These are phyloP conservation scores for Orientallactaga sibirica DNA, from an alignment of 2,797 vertebrate species.

Conservation along the genomic window DNA sequence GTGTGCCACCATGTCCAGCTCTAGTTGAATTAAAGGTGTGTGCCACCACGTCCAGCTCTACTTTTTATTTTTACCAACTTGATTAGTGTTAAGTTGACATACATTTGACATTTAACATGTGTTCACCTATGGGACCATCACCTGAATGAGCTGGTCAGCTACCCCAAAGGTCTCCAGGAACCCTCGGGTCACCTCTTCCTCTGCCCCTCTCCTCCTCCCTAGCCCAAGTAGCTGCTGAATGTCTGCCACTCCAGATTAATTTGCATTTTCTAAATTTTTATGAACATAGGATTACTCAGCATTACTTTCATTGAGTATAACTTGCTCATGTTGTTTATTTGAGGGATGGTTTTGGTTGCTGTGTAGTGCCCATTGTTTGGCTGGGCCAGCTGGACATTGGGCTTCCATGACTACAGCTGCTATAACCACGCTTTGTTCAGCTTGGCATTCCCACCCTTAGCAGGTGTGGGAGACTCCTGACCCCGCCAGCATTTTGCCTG, in stretches of 20 bases:
- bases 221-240: not conserved
- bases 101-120: not conserved
- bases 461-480: not conserved
- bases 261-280: not conserved
- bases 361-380: too few species aligned
- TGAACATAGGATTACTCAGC: not conserved
- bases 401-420: not conserved
- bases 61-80: not conserved
- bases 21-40: too few species aligned
- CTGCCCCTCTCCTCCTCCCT: too few species aligned
- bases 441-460: not conserved
- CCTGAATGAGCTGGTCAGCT: not conserved
- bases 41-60: too few species aligned
- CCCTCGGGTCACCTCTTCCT: not conserved
- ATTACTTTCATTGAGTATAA: not conserved
- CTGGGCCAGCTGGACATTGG: not conserved
- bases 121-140: not conserved
- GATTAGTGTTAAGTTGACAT: not conserved
- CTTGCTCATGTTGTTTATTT: not conserved
- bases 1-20: too few species aligned
- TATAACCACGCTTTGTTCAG: not conserved
- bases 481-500: too few species aligned
- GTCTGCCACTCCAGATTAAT: not conserved
- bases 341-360: not conserved
- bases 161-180: not conserved